Evolutionary conservation across 2,888 invertebrate species (phyloP).

Genomic region (Lasioglossum oenotherae): DNA sequence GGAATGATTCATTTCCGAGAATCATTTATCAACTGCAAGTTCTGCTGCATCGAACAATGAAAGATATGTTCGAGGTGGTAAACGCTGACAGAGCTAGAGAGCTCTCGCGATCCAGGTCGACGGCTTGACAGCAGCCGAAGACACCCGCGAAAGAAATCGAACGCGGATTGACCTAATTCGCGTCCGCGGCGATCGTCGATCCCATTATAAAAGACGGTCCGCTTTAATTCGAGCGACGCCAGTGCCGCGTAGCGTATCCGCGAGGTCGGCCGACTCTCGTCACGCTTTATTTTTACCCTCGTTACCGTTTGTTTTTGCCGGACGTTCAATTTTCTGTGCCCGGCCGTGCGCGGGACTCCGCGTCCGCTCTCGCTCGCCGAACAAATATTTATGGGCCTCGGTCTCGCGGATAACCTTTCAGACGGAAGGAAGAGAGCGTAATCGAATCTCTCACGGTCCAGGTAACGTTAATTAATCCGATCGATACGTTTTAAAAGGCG

Average conservation of each 20-base stretch:
- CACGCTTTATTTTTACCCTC: constrained; percentile 31
- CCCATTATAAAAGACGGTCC: constrained; percentile 41
- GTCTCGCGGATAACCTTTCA: not conserved
- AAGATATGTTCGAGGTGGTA: not conserved
- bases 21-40: not conserved
- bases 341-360: not conserved
- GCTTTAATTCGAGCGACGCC: constrained; percentile 49
- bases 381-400: constrained; percentile 16
- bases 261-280: not conserved
- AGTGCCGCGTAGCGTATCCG: not conserved
- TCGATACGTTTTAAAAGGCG: constrained; percentile 9
- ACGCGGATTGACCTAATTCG: constrained; percentile 32
- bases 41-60: not conserved
- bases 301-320: not conserved
- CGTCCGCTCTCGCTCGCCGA: not conserved
- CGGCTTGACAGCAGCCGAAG: not conserved
- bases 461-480: constrained; percentile 5
- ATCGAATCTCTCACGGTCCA: constrained; percentile 16
- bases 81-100: not conserved
- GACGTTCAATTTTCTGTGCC: constrained; percentile 12
- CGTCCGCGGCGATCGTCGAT: constrained; percentile 20
- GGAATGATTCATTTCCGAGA: not conserved
- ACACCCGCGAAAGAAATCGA: constrained; percentile 25
- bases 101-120: not conserved
- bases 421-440: not conserved